phyloP scores from a whole-genome alignment of 2,797 vertebrate genomes.

The Cephalopachus bancanus region DNA sequence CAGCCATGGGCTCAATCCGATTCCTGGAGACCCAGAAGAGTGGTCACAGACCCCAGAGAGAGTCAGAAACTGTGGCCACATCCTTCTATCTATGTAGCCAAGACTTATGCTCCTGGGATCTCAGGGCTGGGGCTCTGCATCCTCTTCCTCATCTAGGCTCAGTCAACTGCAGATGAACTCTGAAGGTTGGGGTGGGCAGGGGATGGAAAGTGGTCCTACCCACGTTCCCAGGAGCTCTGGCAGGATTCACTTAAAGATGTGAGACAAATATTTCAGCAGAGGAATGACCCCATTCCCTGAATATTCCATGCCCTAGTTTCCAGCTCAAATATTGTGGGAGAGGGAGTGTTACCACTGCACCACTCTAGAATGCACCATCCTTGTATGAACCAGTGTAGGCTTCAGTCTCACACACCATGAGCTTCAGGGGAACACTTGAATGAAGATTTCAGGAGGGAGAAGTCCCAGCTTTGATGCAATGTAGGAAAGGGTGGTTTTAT shows the following conservation, averaged over 20 bases:
- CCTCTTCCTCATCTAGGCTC: no score
- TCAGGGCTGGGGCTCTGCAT: no score
- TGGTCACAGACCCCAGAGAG: neutral
- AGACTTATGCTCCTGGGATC: no score
- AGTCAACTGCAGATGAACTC: neutral
- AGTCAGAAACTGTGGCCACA: neutral
- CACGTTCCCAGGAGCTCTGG: neutral
- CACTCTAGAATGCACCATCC: neutral
- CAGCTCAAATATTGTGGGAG: neutral
- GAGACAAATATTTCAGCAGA: neutral
- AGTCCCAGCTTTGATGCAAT: neutral
- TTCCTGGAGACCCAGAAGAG: neutral
- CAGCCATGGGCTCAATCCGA: fast-evolving
- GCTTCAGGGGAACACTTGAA: neutral
- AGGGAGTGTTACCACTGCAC: neutral
- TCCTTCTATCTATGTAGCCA: neutral
- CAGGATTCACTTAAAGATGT: neutral
- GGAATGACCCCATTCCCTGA: neutral
- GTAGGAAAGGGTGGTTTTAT: neutral
- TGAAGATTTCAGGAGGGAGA: neutral
- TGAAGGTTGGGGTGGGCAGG: neutral
- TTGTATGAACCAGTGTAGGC: neutral
- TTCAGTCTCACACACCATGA: neutral
- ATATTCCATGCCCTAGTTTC: neutral
- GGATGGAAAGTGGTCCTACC: neutral